These are phyloP conservation scores for Cyprinella venusta DNA, from an alignment of 2,797 vertebrate species.

Conservation along the genomic window DNA sequence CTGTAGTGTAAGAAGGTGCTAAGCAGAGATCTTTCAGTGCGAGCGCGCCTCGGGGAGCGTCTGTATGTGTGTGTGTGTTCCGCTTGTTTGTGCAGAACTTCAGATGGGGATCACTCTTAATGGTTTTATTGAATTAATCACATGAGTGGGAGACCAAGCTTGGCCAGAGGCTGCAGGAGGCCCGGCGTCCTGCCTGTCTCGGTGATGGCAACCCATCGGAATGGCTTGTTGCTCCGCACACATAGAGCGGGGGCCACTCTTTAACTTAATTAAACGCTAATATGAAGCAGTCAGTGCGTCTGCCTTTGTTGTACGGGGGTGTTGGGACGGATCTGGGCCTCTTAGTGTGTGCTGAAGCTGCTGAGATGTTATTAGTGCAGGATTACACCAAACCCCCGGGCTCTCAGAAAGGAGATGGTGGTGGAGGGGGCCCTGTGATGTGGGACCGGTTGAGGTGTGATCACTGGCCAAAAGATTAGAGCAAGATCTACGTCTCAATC, in stretches of 20 bases:
- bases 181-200: conserved; percentile 31
- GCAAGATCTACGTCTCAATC: conserved; percentile 64
- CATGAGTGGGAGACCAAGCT: conserved; percentile 67
- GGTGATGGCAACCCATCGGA: conserved; percentile 68
- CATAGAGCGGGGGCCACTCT: conserved; percentile 58
- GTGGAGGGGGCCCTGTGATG: conserved; percentile 44
- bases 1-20: conserved; percentile 70
- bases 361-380: conserved; percentile 63
- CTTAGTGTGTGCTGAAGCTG: conserved; percentile 55
- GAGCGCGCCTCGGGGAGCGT: conserved; percentile 49
- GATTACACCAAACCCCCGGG: conserved; percentile 68
- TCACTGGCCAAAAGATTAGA: conserved; percentile 75
- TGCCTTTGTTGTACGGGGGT: conserved; percentile 63
- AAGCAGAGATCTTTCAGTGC: conserved; percentile 73
- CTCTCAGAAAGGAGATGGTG: conserved; percentile 42
- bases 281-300: conserved; percentile 77
- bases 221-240: conserved; percentile 67
- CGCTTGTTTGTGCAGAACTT: conserved; percentile 26
- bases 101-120: conserved; percentile 63
- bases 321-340: conserved; percentile 58
- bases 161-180: conserved; percentile 67
- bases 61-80: conserved; percentile 26
- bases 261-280: conserved; percentile 84
- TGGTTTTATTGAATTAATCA: conserved; percentile 79
- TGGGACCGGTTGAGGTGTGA: conserved; percentile 68